Evolutionary conservation across 2,113 vertebrate species (phyloP).

Genomic region (Alces alces): DNA sequence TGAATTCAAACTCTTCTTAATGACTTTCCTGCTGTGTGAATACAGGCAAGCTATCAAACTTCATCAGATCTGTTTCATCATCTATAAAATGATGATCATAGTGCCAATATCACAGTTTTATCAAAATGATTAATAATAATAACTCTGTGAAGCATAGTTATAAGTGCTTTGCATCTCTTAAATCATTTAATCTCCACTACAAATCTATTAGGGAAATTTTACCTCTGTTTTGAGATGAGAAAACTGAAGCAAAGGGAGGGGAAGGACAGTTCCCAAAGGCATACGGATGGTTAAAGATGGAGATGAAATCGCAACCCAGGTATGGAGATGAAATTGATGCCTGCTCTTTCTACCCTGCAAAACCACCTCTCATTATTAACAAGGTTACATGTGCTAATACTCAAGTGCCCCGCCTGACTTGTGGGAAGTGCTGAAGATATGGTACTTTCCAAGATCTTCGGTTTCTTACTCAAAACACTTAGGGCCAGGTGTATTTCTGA

Average conservation of each 20-base stretch:
- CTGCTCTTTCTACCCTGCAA: background rate
- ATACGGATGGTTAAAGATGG: background rate
- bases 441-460: background rate
- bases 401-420: background rate
- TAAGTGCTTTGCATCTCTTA: background rate
- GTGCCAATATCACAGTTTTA: background rate
- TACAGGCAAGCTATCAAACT: background rate
- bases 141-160: background rate
- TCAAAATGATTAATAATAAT: background rate
- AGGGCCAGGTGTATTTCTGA: conserved; percentile 11
- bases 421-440: background rate
- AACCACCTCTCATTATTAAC: background rate
- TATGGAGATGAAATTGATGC: too few relatives aligned
- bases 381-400: background rate
- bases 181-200: background rate
- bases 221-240: background rate
- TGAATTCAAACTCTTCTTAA: background rate
- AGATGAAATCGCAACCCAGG: background rate
- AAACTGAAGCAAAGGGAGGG: background rate
- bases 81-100: background rate
- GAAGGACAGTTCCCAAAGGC: background rate
- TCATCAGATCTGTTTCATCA: background rate
- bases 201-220: background rate
- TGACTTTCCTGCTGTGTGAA: background rate
- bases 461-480: background rate